Evolutionary conservation across 2,797 vertebrate species (phyloP).

Genomic region (Heterohyrax brucei): DNA sequence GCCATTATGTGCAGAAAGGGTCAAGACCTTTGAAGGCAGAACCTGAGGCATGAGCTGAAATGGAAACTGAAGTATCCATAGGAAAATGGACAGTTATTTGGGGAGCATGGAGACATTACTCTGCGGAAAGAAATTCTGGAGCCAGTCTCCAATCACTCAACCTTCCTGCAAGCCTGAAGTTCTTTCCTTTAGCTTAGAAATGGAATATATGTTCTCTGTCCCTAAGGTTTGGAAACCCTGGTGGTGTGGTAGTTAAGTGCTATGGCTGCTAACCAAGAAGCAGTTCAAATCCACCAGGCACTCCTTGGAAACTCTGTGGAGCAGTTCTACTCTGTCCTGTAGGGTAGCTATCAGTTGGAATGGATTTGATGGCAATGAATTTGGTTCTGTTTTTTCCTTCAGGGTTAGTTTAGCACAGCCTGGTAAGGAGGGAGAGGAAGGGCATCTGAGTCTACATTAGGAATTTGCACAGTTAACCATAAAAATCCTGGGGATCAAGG

Average conservation of each 20-base stretch:
- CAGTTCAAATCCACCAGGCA: no score
- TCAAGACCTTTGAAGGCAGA: neutral
- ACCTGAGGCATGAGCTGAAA: neutral
- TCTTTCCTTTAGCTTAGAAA: constrained; percentile 3
- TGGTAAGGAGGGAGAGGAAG: neutral
- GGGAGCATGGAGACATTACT: neutral
- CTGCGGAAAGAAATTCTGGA: constrained; percentile 21
- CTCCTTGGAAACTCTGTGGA: no score
- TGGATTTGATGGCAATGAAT: no score
- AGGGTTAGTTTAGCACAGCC: neutral
- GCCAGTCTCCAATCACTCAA: neutral
- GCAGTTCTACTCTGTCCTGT: no score
- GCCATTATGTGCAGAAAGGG: neutral
- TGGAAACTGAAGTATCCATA: neutral
- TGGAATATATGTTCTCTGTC: neutral
- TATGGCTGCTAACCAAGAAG: no score
- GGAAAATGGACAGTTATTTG: no score
- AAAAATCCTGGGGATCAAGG: constrained; percentile 28
- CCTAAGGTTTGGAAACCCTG: neutral
- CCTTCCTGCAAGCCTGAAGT: neutral
- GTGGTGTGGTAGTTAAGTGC: no score
- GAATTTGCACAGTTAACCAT: neutral
- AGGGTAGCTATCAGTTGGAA: no score
- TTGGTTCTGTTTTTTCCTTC: no score
- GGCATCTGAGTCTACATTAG: neutral